Percentiles rank a stretch among this genome's conserved stretches.
phyloP scores from a whole-genome alignment of 2,888 invertebrate genomes.

The Ectemnius lituratus region DNA sequence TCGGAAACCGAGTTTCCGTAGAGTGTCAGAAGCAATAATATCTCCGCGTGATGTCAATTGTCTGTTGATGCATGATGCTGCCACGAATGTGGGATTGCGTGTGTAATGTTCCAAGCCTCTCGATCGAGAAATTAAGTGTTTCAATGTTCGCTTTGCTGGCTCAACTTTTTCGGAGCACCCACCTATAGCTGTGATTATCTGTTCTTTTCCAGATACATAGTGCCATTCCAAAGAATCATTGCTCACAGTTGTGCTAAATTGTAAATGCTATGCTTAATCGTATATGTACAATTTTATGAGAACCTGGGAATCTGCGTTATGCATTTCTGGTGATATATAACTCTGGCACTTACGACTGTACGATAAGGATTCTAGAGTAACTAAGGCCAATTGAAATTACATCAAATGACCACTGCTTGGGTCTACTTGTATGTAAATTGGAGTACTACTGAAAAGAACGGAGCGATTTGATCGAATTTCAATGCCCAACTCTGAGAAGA shows the following conservation, averaged over 20 bases:
- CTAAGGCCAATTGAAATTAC: constrained; percentile 44
- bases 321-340: constrained; percentile 40
- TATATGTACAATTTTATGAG: constrained; percentile 54
- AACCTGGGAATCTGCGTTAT: constrained; percentile 40
- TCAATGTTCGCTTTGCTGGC: neutral
- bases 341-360: constrained; percentile 21
- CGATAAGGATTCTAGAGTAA: constrained; percentile 29
- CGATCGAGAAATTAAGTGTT: too few relatives aligned
- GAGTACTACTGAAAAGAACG: constrained; percentile 13
- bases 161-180: neutral
- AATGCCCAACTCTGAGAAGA: constrained; percentile 30
- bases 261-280: constrained; percentile 51
- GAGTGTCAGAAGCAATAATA: too few relatives aligned
- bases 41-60: too few relatives aligned
- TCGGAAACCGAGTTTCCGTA: too few relatives aligned
- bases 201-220: constrained; percentile 65
- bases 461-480: constrained; percentile 49
- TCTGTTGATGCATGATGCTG: too few relatives aligned
- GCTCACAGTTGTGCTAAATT: constrained; percentile 69
- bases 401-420: constrained; percentile 33
- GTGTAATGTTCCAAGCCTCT: too few relatives aligned
- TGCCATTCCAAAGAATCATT: constrained; percentile 71
- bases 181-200: constrained; percentile 1
- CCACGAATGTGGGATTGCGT: too few relatives aligned
- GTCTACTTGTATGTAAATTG: constrained; percentile 31